Conservation (phyloP, 2,888 invertebrate genomes). For the Antheraea yamamai region DNA sequence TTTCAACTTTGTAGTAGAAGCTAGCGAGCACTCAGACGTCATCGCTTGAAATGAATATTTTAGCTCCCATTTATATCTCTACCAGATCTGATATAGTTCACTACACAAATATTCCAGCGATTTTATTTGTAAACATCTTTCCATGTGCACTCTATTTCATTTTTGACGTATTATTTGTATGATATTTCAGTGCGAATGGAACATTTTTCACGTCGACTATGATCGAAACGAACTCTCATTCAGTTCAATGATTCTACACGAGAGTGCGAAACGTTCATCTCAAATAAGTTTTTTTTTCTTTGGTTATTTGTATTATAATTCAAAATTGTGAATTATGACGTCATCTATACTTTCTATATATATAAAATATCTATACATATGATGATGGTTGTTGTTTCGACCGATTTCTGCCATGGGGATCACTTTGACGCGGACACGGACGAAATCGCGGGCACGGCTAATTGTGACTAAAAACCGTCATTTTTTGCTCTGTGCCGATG, state of each 20-base stretch:
- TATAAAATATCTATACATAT: too few relatives aligned
- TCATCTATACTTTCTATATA: neutral
- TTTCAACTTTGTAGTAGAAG: too few relatives aligned
- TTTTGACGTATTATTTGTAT: constrained; percentile 19
- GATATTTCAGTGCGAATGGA: constrained; percentile 18
- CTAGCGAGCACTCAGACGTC: too few relatives aligned
- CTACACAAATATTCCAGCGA: constrained; percentile 15
- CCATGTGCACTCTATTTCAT: constrained; percentile 18
- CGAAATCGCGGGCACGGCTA: too few relatives aligned
- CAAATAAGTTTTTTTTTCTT: neutral
- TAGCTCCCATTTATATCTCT: neutral
- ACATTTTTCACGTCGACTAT: constrained; percentile 19
- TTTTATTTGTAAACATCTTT: constrained; percentile 16
- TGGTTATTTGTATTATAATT: neutral
- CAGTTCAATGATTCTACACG: constrained; percentile 11
- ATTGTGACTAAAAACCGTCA: too few relatives aligned
- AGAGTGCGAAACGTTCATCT: neutral
- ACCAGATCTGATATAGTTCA: neutral
- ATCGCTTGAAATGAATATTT: neutral
- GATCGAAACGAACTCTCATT: constrained; percentile 12
- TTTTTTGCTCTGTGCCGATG: too few relatives aligned
- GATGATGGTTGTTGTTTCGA: too few relatives aligned
- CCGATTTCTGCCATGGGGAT: too few relatives aligned
- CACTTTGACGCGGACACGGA: too few relatives aligned
- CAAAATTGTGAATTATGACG: neutral